phyloP scores from a whole-genome alignment of 2,797 vertebrate species.

The Halcyon smyrnensis region DNA sequence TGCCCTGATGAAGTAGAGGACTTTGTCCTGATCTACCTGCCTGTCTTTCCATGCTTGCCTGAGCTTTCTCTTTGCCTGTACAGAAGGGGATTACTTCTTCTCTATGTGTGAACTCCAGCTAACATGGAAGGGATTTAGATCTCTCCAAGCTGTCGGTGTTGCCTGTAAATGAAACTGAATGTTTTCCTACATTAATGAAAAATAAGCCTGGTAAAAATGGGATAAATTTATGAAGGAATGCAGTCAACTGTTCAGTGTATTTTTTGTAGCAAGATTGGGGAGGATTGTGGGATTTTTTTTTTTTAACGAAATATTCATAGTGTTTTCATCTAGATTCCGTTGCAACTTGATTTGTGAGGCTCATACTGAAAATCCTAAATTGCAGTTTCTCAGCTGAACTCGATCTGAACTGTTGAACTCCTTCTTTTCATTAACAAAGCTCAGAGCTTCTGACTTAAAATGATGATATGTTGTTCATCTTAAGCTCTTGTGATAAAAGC shows the following conservation, averaged over 20 bases:
- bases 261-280: background rate
- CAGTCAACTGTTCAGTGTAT: background rate
- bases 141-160: background rate
- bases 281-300: background rate
- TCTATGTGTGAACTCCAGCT: background rate
- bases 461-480: background rate
- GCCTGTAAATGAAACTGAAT: background rate
- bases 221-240: background rate
- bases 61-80: background rate
- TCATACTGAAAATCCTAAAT: background rate
- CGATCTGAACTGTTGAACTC: constrained; percentile 21
- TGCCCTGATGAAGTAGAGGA: background rate
- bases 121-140: background rate
- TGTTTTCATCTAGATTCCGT: background rate
- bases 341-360: background rate
- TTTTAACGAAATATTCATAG: background rate
- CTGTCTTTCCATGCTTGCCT: background rate
- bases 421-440: constrained; percentile 33
- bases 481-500: constrained; percentile 40
- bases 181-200: background rate
- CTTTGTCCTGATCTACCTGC: background rate
- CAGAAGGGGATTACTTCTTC: background rate
- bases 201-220: background rate
- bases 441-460: constrained; percentile 30
- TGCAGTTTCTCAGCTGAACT: constrained; percentile 22